These are phyloP conservation scores for Rhineura floridana DNA, from an alignment of 2,113 vertebrate species.

Conservation along the genomic window DNA sequence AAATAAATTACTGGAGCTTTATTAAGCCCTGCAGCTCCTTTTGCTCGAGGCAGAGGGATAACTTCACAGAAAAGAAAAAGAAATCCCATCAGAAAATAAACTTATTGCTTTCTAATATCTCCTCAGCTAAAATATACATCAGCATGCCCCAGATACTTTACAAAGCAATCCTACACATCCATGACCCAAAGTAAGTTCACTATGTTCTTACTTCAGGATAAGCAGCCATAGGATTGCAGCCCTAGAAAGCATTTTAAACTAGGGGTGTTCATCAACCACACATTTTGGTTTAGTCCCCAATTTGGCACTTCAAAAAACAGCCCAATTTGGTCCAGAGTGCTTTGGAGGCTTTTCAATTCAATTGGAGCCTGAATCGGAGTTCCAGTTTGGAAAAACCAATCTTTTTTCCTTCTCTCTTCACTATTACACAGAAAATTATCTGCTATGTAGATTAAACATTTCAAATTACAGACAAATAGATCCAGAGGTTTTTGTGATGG, in stretches of 20 bases:
- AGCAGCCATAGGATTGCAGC: background rate
- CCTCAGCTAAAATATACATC: slow-evolving; percentile 50
- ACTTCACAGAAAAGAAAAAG: slow-evolving; percentile 43
- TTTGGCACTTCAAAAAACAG: background rate
- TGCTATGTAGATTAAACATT: no score
- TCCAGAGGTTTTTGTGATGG: no score
- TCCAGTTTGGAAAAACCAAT: no score
- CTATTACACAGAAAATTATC: background rate
- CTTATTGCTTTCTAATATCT: slow-evolving; percentile 38
- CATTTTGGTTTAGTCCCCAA: no score
- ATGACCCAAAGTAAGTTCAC: background rate
- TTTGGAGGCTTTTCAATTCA: background rate
- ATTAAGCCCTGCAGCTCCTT: slow-evolving; percentile 37
- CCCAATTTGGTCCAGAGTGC: background rate
- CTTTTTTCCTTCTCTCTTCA: background rate
- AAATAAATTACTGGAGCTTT: slow-evolving; percentile 57
- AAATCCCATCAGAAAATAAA: slow-evolving; percentile 14
- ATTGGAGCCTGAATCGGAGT: background rate
- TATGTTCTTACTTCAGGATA: background rate
- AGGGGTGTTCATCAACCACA: background rate
- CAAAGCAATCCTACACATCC: background rate
- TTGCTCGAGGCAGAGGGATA: slow-evolving; percentile 41
- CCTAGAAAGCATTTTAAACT: background rate
- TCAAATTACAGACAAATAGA: no score
- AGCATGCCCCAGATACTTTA: background rate